phyloP scores from a whole-genome alignment of 2,888 invertebrate genomes.

The Sericinus montela region DNA sequence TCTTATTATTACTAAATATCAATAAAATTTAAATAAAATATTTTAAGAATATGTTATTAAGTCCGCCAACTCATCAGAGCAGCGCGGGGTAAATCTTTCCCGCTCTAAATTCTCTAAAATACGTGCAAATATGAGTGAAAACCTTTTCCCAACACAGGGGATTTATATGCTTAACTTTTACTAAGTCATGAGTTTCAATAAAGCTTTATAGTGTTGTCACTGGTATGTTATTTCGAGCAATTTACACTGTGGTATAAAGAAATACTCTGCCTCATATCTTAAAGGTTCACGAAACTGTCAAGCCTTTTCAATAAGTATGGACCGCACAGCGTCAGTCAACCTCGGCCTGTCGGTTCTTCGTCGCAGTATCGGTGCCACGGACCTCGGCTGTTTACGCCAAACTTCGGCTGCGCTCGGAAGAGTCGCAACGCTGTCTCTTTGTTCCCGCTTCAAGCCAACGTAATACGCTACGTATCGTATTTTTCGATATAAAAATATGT shows the following conservation, averaged over 20 bases:
- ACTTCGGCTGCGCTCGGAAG: conserved; percentile 40
- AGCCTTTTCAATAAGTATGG: conserved; percentile 52
- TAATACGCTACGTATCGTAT: conserved; percentile 25
- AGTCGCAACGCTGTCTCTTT: conserved; percentile 29
- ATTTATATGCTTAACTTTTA: no score
- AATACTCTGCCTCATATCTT: conserved; percentile 1
- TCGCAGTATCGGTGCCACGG: conserved; percentile 18
- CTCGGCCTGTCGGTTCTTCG: conserved; percentile 25
- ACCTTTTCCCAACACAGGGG: no score
- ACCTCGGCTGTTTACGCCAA: conserved; percentile 21
- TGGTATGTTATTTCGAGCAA: no score
- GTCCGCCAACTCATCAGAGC: no score
- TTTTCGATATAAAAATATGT: conserved; percentile 27
- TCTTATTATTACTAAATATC: no score
- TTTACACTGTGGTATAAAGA: neutral
- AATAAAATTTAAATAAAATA: no score
- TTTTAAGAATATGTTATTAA: no score
- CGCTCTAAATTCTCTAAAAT: no score
- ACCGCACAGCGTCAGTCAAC: conserved; percentile 37
- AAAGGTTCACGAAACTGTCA: conserved; percentile 35
- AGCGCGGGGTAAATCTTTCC: no score
- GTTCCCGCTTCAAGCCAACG: conserved; percentile 32
- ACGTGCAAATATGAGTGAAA: no score
- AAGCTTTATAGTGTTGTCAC: no score
- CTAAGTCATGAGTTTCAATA: no score